Conservation (phyloP, 2,113 vertebrate species). For the Polypterus senegalus region DNA sequence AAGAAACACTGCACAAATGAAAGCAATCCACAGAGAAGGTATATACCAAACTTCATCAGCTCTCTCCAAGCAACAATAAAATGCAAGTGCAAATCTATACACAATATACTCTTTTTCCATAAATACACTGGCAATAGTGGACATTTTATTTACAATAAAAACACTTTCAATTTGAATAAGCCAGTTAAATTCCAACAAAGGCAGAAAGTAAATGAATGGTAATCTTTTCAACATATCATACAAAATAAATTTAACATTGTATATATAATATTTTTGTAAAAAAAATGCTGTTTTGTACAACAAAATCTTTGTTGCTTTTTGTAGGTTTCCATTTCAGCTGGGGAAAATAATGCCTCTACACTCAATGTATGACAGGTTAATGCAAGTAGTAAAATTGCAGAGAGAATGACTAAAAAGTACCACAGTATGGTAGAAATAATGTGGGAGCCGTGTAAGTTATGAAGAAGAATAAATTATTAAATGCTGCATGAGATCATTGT, state of each 20-base stretch:
- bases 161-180: slow-evolving; percentile 41
- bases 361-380: background rate
- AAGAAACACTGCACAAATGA: no score
- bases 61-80: no score
- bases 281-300: background rate
- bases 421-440: background rate
- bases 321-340: background rate
- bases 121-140: slow-evolving; percentile 46
- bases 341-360: background rate
- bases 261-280: background rate
- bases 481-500: background rate
- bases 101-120: slow-evolving; percentile 56
- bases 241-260: background rate
- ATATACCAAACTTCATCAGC: no score
- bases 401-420: background rate
- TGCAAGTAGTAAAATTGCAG: background rate
- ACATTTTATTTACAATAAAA: slow-evolving; percentile 57
- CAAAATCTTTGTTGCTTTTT: background rate
- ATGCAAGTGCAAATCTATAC: slow-evolving; percentile 47
- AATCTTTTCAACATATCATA: background rate
- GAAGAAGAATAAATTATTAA: background rate
- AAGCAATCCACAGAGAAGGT: no score
- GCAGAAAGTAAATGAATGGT: background rate
- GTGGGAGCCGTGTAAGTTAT: background rate
- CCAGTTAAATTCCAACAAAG: background rate